These are phyloP conservation scores for Boloria selene DNA, from an alignment of 2,888 invertebrate species.

Conservation along the genomic window DNA sequence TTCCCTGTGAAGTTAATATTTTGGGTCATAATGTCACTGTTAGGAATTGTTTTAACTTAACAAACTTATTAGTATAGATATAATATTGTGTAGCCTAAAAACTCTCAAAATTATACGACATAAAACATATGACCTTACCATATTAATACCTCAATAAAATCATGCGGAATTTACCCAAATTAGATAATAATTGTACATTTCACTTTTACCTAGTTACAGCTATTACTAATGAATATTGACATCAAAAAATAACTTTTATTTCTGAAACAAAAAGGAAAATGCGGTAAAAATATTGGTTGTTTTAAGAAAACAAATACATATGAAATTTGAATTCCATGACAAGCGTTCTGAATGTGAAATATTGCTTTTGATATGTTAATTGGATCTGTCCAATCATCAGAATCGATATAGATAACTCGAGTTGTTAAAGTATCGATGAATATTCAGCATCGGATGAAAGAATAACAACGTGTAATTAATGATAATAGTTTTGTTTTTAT, in stretches of 20 bases:
- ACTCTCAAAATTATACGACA: no score
- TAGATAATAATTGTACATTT: no score
- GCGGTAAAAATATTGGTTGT: background rate
- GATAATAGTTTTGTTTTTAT: constrained; percentile 10
- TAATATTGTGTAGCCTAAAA: no score
- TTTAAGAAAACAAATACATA: background rate
- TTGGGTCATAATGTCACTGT: constrained; percentile 12
- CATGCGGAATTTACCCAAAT: no score
- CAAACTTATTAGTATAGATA: background rate
- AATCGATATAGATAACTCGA: constrained; percentile 34
- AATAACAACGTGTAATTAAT: constrained; percentile 27
- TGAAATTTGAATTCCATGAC: background rate
- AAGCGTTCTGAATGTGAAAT: constrained; percentile 2
- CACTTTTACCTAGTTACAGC: no score
- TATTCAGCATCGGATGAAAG: constrained; percentile 35
- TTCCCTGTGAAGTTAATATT: constrained; percentile 19
- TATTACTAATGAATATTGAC: no score
- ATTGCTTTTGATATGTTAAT: constrained; percentile 34
- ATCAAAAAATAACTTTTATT: no score
- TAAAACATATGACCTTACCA: no score
- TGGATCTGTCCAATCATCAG: constrained; percentile 30
- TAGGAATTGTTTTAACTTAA: background rate
- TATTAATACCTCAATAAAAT: no score
- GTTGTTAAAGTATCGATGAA: constrained; percentile 35
- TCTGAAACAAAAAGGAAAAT: no score